Evolutionary conservation across 2,888 invertebrate species (phyloP).

Genomic region (Myopa testacea): DNA sequence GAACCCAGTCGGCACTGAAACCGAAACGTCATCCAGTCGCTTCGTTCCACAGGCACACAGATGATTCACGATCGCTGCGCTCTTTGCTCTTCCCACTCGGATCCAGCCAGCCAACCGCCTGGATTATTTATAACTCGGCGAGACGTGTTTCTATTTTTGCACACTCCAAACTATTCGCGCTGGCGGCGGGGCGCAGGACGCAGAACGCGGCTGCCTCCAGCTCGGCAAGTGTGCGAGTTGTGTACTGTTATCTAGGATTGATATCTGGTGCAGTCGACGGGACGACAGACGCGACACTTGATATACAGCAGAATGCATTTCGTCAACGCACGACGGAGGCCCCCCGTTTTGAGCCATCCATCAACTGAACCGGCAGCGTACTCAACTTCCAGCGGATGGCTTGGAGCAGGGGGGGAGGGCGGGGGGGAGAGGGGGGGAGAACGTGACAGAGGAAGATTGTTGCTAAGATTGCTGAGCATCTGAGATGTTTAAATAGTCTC

Average conservation of each 20-base stretch:
- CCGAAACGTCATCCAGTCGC: constrained; percentile 23
- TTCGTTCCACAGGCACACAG: background rate
- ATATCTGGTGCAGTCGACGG: background rate
- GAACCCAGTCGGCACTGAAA: background rate
- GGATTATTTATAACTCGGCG: constrained; percentile 48
- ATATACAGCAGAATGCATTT: background rate
- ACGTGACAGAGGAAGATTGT: background rate
- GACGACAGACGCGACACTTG: background rate
- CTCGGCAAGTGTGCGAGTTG: background rate
- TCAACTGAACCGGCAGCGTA: background rate
- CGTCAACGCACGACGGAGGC: background rate
- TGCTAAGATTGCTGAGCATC: no score
- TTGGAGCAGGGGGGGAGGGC: background rate
- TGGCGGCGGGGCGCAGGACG: background rate
- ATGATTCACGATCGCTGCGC: constrained; percentile 25
- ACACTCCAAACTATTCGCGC: constrained; percentile 40
- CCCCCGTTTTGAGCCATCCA: background rate
- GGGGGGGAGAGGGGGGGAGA: background rate
- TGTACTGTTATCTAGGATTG: background rate
- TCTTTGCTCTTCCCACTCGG: background rate
- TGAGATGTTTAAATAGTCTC: no score
- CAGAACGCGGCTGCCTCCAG: background rate
- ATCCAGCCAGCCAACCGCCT: constrained; percentile 15
- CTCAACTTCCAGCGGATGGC: background rate
- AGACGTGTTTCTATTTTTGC: constrained; percentile 46